Conservation (phyloP, 2,888 invertebrate species). For the Argyra leucocephala region DNA sequence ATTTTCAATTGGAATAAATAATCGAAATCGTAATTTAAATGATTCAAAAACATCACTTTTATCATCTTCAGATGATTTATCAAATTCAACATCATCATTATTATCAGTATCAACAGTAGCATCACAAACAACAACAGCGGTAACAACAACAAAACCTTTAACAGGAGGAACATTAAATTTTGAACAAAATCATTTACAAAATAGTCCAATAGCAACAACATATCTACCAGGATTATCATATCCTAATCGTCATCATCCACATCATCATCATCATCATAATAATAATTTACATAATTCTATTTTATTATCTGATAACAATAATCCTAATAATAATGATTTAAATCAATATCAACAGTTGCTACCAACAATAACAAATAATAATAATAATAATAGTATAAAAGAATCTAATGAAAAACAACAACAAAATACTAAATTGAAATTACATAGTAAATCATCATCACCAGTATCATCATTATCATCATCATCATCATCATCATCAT, state of each 20-base stretch:
- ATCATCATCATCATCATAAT: too few relatives aligned
- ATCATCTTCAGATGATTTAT: slow-evolving; percentile 16
- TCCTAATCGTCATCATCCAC: too few relatives aligned
- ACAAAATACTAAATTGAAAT: slow-evolving; percentile 13
- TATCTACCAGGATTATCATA: slow-evolving; percentile 10
- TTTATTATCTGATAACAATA: too few relatives aligned
- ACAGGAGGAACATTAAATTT: neutral
- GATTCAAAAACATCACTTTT: slow-evolving; percentile 10
- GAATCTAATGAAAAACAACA: slow-evolving; percentile 7
- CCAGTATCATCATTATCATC: slow-evolving; percentile 20
- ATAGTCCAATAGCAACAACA: slow-evolving; percentile 7
- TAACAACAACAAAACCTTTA: slow-evolving; percentile 12
- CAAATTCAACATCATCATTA: slow-evolving; percentile 22
- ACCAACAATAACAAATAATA: slow-evolving; percentile 1
- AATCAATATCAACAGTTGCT: too few relatives aligned
- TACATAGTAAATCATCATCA: slow-evolving; percentile 5
- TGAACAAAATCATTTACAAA: neutral
- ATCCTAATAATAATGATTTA: neutral
- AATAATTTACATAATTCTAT: too few relatives aligned
- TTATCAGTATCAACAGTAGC: slow-evolving; percentile 1
- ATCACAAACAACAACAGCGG: slow-evolving; percentile 21
- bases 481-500: slow-evolving; percentile 19
- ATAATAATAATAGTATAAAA: neutral
- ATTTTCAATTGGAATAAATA: neutral
- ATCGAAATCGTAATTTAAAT: neutral